Conservation (phyloP, 2,113 vertebrate species). For the Atherinomorus stipes region DNA sequence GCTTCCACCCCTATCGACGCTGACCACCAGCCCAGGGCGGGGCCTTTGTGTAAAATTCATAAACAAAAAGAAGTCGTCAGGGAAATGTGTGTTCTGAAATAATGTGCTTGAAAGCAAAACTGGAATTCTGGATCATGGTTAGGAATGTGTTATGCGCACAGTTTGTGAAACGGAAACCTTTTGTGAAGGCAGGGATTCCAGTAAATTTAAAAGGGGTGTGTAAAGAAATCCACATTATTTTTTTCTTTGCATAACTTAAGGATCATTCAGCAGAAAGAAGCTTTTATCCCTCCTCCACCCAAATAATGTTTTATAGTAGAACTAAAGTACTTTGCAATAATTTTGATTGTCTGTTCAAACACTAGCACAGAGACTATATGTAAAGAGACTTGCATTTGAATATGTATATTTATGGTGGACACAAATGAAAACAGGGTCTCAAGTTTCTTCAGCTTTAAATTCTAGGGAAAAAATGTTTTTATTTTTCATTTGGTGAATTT, state of each 20-base stretch:
- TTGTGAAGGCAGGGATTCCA: conserved; percentile 79
- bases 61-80: conserved; percentile 81
- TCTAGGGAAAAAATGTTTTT: conserved; percentile 88
- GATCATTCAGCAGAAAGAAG: conserved; percentile 78
- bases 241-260: conserved; percentile 71
- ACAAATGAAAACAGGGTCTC: conserved; percentile 93
- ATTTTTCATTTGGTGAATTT: conserved; percentile 83
- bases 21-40: conserved; percentile 75
- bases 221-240: conserved; percentile 61
- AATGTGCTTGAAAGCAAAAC: conserved; percentile 69
- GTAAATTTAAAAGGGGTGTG: conserved; percentile 74
- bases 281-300: conserved; percentile 80
- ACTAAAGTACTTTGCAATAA: conserved; percentile 93
- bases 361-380: conserved; percentile 97
- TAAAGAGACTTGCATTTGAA: conserved; percentile 87
- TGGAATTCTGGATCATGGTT: conserved; percentile 78
- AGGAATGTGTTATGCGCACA: conserved; percentile 67
- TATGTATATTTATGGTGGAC: conserved; percentile 83
- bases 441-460: conserved; percentile 98
- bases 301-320: conserved; percentile 90
- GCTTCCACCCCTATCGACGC: conserved; percentile 98
- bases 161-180: conserved; percentile 71
- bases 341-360: conserved; percentile 94
- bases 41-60: conserved; percentile 71
- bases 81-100: conserved; percentile 81